Evolutionary conservation across 1,140 invertebrate species (phyloP).

Genomic region (Drosophila nikananu): DNA sequence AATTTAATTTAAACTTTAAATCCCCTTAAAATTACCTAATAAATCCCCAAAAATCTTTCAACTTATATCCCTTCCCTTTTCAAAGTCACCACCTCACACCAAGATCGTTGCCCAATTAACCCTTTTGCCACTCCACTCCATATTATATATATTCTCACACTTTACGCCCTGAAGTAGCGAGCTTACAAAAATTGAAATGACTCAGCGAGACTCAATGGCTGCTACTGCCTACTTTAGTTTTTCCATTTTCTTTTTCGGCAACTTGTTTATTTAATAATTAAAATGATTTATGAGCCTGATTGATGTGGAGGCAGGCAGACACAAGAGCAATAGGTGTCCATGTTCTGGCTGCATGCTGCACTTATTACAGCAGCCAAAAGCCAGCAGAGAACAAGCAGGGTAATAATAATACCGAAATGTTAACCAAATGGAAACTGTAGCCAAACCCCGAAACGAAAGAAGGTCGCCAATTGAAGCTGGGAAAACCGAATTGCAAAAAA

Average conservation of each 20-base stretch:
- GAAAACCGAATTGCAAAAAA: conserved; percentile 22
- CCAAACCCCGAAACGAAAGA: conserved; percentile 63
- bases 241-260: conserved; percentile 13
- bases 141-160: conserved; percentile 68
- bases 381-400: conserved; percentile 7
- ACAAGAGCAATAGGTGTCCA: conserved; percentile 49
- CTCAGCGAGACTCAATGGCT: conserved; percentile 23
- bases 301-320: conserved; percentile 56
- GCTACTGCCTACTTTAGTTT: background rate
- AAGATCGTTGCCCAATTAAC: conserved; percentile 63
- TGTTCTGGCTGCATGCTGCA: conserved; percentile 59
- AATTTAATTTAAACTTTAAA: too few species aligned
- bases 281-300: conserved; percentile 82
- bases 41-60: background rate
- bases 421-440: conserved; percentile 15
- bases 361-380: conserved; percentile 46
- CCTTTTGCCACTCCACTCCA: conserved; percentile 54
- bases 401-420: conserved; percentile 56
- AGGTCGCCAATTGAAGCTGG: conserved; percentile 68
- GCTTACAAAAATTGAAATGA: conserved; percentile 24
- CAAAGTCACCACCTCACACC: conserved; percentile 26
- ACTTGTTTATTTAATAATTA: conserved; percentile 84
- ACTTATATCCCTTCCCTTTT: conserved; percentile 21
- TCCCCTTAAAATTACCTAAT: too few species aligned
- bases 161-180: conserved; percentile 17